These are phyloP conservation scores for Scomber japonicus DNA, from an alignment of 2,113 vertebrate species.

Conservation along the genomic window DNA sequence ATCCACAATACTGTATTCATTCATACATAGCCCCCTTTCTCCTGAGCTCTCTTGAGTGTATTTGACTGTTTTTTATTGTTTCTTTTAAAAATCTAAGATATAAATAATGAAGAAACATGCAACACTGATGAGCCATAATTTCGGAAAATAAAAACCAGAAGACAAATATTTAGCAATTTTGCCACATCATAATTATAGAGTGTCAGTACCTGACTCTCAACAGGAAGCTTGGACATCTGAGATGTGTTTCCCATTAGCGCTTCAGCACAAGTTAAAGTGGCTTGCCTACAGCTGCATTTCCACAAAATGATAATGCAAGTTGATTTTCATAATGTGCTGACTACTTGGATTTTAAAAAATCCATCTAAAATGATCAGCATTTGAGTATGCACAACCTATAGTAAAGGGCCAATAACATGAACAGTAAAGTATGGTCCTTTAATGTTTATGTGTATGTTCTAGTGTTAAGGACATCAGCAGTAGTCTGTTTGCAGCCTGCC, in stretches of 20 bases:
- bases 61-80: not conserved
- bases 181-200: not conserved
- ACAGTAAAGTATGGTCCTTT: constrained; percentile 18
- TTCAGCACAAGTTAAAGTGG: constrained; percentile 15
- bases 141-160: not conserved
- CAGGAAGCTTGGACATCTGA: constrained; percentile 11
- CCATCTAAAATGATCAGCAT: constrained; percentile 23
- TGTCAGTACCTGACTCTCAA: not conserved
- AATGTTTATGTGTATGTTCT: constrained; percentile 24
- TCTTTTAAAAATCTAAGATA: not conserved
- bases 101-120: not conserved
- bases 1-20: not conserved
- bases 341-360: constrained; percentile 20
- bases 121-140: not conserved
- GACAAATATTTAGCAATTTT: not conserved
- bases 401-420: constrained; percentile 2
- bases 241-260: constrained; percentile 13
- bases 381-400: constrained; percentile 25
- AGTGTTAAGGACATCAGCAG: constrained; percentile 40
- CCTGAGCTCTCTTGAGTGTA: not conserved
- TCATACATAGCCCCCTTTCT: not conserved
- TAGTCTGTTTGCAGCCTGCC: constrained; percentile 39
- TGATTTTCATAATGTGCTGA: constrained; percentile 20
- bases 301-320: constrained; percentile 11
- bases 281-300: not conserved